These are phyloP conservation scores for Pangasius larnaudii DNA, from an alignment of 2,797 vertebrate species.

Conservation along the genomic window DNA sequence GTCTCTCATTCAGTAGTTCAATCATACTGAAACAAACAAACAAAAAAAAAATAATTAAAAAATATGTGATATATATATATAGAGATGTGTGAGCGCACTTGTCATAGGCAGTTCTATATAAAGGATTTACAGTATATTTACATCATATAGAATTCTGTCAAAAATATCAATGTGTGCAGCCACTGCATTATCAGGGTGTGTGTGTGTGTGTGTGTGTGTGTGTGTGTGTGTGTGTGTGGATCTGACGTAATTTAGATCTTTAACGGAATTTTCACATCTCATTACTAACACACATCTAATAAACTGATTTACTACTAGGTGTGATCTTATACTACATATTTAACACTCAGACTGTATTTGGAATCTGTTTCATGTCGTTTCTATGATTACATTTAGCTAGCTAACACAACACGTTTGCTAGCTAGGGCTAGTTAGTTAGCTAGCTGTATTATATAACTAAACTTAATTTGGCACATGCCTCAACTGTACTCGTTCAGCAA, in stretches of 20 bases:
- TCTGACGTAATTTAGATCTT: neutral
- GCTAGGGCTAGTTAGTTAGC: neutral
- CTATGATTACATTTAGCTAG: neutral
- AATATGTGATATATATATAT: slow-evolving; percentile 52
- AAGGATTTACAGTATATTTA: slow-evolving; percentile 42
- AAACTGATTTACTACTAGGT: neutral
- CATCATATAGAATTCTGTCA: slow-evolving; percentile 23
- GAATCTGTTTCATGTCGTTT: neutral
- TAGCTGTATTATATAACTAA: neutral
- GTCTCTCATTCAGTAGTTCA: slow-evolving; percentile 95
- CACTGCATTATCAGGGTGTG: neutral
- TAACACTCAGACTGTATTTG: neutral
- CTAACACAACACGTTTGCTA: neutral
- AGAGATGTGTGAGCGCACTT: slow-evolving; percentile 47
- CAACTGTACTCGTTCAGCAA: neutral
- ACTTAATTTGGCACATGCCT: neutral
- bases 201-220: slow-evolving; percentile 1
- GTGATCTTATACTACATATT: neutral
- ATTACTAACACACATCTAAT: neutral
- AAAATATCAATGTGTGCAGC: neutral
- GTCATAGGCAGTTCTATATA: slow-evolving; percentile 57
- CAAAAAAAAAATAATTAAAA: slow-evolving; percentile 63
- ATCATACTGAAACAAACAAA: slow-evolving; percentile 78
- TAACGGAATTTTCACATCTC: neutral
- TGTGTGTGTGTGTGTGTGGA: neutral